Evolutionary conservation across 2,888 invertebrate genomes (phyloP).

Genomic region (Caenorhabditis sp.): DNA sequence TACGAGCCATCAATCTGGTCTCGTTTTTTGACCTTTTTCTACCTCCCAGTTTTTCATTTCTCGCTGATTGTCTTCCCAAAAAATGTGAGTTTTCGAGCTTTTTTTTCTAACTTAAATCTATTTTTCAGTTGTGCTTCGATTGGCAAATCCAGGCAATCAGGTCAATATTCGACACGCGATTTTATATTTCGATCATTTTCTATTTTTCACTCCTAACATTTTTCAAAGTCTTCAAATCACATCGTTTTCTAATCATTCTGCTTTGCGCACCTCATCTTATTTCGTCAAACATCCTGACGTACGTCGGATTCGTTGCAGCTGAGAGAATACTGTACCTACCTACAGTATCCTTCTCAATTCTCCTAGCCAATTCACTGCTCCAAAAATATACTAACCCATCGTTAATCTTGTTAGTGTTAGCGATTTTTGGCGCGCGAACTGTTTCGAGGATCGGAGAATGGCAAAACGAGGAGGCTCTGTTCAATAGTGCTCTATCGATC

Average conservation of each 20-base stretch:
- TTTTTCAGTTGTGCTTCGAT: slow-evolving; percentile 87
- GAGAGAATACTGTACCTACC: slow-evolving; percentile 94
- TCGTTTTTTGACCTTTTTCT: slow-evolving; percentile 86
- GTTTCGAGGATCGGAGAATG: slow-evolving; percentile 47
- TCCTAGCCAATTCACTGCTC: slow-evolving; percentile 75
- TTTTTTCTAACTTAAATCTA: background rate
- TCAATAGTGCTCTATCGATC: slow-evolving; percentile 86
- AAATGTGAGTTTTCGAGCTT: slow-evolving; percentile 16
- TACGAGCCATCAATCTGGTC: slow-evolving; percentile 81
- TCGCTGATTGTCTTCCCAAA: slow-evolving; percentile 84
- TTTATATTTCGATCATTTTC: slow-evolving; percentile 78
- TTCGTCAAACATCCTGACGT: slow-evolving; percentile 90
- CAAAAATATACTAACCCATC: background rate
- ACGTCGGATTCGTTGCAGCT: slow-evolving; percentile 96
- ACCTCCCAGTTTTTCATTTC: slow-evolving; percentile 89
- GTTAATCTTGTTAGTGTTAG: slow-evolving; percentile 9
- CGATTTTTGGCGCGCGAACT: slow-evolving; percentile 30
- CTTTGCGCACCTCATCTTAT: slow-evolving; percentile 21
- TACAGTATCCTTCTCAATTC: slow-evolving; percentile 90
- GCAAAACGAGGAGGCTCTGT: slow-evolving; percentile 75
- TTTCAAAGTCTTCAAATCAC: background rate
- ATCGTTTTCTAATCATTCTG: slow-evolving; percentile 4
- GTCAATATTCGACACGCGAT: slow-evolving; percentile 81
- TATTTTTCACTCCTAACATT: slow-evolving; percentile 74
- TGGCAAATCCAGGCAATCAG: slow-evolving; percentile 93